A percentile compares a stretch with the other conserved stretches of the same genome.
These are phyloP conservation scores for Leucoraja ocellata DNA, from an alignment of 2,797 vertebrate species.

Conservation along the genomic window DNA sequence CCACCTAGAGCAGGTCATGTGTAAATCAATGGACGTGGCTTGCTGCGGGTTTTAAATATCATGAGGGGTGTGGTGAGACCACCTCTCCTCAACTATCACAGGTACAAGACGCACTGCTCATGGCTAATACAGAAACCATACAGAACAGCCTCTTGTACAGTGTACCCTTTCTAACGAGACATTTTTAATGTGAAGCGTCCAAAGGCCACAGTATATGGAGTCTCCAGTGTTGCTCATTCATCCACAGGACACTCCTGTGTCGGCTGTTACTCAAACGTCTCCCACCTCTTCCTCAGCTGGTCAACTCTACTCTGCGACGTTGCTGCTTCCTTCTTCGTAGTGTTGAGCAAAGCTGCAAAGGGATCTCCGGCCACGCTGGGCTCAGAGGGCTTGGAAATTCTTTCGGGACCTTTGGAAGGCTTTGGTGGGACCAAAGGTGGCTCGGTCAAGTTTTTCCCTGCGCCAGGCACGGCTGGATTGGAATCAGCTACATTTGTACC, in stretches of 20 bases:
- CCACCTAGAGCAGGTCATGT: neutral
- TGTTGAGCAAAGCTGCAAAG: constrained; percentile 81
- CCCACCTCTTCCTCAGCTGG: constrained; percentile 81
- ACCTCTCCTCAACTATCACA: neutral
- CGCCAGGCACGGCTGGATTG: constrained; percentile 48
- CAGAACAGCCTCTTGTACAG: neutral
- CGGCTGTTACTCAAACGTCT: constrained; percentile 80
- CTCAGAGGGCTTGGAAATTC: neutral
- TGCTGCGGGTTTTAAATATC: neutral
- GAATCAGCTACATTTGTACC: constrained; percentile 51
- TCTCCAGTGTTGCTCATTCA: too few species aligned
- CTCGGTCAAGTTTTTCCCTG: constrained; percentile 54
- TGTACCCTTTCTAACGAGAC: neutral
- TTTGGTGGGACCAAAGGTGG: constrained; percentile 50
- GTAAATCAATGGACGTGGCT: neutral
- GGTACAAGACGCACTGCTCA: neutral
- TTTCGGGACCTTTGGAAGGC: constrained; percentile 41
- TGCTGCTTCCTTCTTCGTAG: constrained; percentile 67
- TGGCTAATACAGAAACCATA: neutral
- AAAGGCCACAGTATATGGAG: constrained; percentile 35
- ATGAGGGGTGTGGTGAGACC: neutral
- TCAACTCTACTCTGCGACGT: constrained; percentile 74
- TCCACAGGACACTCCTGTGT: too few species aligned
- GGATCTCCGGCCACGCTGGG: constrained; percentile 66
- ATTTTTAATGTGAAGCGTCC: neutral